Evolutionary conservation across 2,888 invertebrate species (phyloP).

Genomic region (Escarpia spicata): DNA sequence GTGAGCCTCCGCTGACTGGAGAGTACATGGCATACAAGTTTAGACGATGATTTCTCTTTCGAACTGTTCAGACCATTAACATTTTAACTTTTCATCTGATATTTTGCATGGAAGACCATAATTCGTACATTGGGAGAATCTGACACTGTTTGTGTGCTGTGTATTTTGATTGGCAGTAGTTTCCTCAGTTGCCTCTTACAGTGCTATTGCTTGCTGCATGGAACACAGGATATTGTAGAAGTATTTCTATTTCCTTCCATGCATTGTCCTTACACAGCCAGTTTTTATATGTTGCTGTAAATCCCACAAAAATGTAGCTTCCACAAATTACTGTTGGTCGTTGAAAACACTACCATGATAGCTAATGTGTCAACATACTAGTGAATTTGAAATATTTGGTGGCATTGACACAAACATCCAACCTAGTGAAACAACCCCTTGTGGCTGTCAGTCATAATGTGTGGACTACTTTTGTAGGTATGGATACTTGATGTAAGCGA

Average conservation of each 20-base stretch:
- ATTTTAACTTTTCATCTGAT: neutral
- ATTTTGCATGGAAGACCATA: neutral
- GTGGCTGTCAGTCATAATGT: neutral
- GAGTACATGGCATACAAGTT: neutral
- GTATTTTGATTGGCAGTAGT: neutral
- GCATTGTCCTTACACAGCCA: neutral
- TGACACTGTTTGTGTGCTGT: neutral
- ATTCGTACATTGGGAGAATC: neutral
- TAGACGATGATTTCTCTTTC: neutral
- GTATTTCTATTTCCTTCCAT: neutral
- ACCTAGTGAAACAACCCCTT: neutral
- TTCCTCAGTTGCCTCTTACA: neutral
- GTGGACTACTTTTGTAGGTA: constrained; percentile 9
- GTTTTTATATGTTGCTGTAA: neutral
- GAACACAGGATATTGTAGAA: neutral
- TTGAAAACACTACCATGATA: neutral
- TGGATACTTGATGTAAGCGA: constrained; percentile 3
- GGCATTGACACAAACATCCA: neutral
- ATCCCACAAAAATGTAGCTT: neutral
- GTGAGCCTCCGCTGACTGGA: neutral
- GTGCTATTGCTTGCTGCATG: neutral
- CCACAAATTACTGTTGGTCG: neutral
- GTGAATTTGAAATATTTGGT: neutral
- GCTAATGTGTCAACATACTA: neutral
- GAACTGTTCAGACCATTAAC: neutral